Base-by-base conservation (phyloP, 2,113 vertebrate species). In the Irena cyanogastra region DNA sequence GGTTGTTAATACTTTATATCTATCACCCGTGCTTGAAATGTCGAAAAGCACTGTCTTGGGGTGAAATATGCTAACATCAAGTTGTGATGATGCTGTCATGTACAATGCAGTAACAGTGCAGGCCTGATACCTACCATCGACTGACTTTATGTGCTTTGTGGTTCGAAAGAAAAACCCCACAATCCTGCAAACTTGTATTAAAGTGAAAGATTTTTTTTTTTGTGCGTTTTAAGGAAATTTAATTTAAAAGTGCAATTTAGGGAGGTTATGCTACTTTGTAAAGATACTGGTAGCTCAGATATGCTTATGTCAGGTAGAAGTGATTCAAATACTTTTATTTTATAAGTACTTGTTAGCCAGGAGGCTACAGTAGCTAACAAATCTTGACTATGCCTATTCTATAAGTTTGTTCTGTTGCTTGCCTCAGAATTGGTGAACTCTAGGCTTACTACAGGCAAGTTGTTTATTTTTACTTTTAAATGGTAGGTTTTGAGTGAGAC, bases 71-170 rank as follows among this genome's bases (percentile, higher is more conserved):
- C 35, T 44, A 21, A 11, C 6, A 12, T 12, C 8, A 12, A 7
- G 53, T 71, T 13, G 17, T 35, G 41, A 15, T 16, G 24, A 33
- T 35, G 42, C 47, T 63, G 41, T 53, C 6, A 1, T 17, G 9
- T 35, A 39, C 37, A 23, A 0, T 18, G 30, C 44, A 57, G 21
- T 52, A 28, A 33, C 3, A 5, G 28, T 63, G 27, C 26, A 31
- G 31, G 14, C 15, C 19, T 30, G 30, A 19, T 33, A 26, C 4
- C 4, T 61, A 5, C 22, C 19, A 5, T 16, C 0, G 0, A 27
- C 24, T 39, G 30, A 4, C 4, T 75, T 33, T 31, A 23, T 59
- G 13, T 2, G 1, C 19, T 52, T 16, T 24, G 4, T 49, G 26
- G 19, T 39, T 80, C 28, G 17, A 35, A 77, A 74, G 23, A n/a